phyloP scores from a whole-genome alignment of 1,140 invertebrate species.

The Drepana arcuata region DNA sequence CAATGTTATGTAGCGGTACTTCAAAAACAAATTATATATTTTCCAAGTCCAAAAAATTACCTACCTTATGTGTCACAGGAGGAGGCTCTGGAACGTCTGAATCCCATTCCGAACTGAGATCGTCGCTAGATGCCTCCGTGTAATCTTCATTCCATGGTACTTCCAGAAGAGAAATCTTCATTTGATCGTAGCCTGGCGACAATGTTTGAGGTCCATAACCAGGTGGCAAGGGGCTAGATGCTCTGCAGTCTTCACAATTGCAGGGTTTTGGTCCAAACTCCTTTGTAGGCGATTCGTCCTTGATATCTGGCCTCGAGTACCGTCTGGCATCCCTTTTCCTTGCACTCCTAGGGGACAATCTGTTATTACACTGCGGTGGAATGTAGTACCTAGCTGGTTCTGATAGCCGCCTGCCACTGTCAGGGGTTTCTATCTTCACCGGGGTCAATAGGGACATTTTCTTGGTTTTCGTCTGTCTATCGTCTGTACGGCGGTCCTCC shows the following conservation, averaged over 20 bases:
- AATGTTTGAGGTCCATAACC: constrained; percentile 57
- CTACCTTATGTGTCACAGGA: constrained; percentile 54
- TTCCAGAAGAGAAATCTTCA: constrained; percentile 81
- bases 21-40: no score
- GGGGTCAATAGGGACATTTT: constrained; percentile 56
- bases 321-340: constrained; percentile 45
- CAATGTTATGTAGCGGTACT: no score
- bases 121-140: constrained; percentile 88
- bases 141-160: constrained; percentile 83
- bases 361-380: constrained; percentile 61
- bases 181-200: constrained; percentile 83
- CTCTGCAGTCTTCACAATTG: constrained; percentile 58
- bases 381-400: constrained; percentile 56
- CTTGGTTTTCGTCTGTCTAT: constrained; percentile 43
- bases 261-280: constrained; percentile 59
- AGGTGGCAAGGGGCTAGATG: constrained; percentile 55
- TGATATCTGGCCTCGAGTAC: constrained; percentile 39
- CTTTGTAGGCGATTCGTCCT: constrained; percentile 30
- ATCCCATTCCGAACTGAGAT: constrained; percentile 92
- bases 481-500: constrained; percentile 34
- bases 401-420: constrained; percentile 42
- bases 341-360: constrained; percentile 52
- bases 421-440: constrained; percentile 59
- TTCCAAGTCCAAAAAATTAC: no score
- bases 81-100: constrained; percentile 79